Percentiles rank a stretch among this genome's conserved stretches.
phyloP scores from a whole-genome alignment of 1,140 invertebrate species.

The Drosophila pallidifrons region DNA sequence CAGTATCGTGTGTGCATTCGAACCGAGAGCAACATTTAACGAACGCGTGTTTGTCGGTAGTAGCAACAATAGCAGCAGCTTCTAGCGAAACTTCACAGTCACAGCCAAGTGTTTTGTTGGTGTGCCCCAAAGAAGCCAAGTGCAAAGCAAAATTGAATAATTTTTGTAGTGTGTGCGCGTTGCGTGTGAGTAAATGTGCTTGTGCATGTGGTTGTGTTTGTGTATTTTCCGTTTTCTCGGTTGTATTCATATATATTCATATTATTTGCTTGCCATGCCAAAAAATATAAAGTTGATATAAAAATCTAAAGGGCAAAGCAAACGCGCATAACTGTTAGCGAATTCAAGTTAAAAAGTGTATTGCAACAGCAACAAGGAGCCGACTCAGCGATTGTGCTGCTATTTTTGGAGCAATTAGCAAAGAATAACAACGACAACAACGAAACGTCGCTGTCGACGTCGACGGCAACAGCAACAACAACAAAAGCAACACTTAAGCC shows the following conservation, averaged over 20 bases:
- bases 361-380: conserved; percentile 25
- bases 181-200: conserved; percentile 45
- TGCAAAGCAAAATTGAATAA: conserved; percentile 65
- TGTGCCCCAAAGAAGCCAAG: conserved; percentile 52
- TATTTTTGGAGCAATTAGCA: conserved; percentile 49
- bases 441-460: conserved; percentile 11
- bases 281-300: conserved; percentile 55
- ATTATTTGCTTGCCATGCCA: conserved; percentile 48
- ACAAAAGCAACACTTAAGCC: conserved; percentile 11
- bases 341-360: conserved; percentile 32
- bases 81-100: conserved; percentile 39
- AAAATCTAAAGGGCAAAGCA: conserved; percentile 64
- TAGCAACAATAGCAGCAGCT: conserved; percentile 16
- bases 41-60: conserved; percentile 31
- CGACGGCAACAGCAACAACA: conserved; percentile 4
- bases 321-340: conserved; percentile 63
- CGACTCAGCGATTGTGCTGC: conserved; percentile 37
- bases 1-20: conserved; percentile 53
- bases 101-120: conserved; percentile 49
- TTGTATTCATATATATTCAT: conserved; percentile 22
- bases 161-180: conserved; percentile 43
- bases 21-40: conserved; percentile 40
- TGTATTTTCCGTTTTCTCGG: conserved; percentile 15
- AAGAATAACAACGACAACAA: conserved; percentile 25
- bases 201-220: conserved; percentile 14